phyloP scores from a whole-genome alignment of 2,888 invertebrate species.

The Venustoraphidia nigricollis region DNA sequence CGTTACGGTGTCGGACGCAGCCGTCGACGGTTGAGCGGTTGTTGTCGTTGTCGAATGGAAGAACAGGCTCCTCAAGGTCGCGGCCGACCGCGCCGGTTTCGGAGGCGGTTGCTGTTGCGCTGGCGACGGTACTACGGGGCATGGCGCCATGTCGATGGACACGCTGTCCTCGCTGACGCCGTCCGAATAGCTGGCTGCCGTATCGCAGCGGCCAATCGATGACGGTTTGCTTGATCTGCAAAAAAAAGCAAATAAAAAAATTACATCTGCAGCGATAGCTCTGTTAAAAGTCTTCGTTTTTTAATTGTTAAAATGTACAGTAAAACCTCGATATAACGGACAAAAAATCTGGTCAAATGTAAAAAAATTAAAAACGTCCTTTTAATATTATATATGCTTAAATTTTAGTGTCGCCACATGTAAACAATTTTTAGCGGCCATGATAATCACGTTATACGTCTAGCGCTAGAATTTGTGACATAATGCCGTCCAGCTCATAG shows the following conservation, averaged over 20 bases:
- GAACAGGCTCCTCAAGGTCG: slow-evolving; percentile 34
- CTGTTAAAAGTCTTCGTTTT: no score
- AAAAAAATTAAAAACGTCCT: no score
- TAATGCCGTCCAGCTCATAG: no score
- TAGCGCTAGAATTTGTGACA: no score
- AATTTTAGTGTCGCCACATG: no score
- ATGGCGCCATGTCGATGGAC: slow-evolving; percentile 22
- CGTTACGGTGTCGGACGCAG: not conserved
- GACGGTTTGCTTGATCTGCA: not conserved
- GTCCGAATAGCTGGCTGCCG: slow-evolving; percentile 19
- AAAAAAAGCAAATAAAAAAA: slow-evolving; percentile 7
- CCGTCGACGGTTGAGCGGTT: slow-evolving; percentile 5
- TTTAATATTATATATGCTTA: no score
- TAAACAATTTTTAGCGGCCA: no score
- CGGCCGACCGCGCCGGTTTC: slow-evolving; percentile 29
- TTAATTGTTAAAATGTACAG: no score
- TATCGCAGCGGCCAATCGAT: slow-evolving; percentile 12
- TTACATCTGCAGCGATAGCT: not conserved
- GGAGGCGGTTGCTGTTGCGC: slow-evolving; percentile 19
- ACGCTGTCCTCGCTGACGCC: slow-evolving; percentile 26
- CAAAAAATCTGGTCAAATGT: no score
- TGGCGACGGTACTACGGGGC: slow-evolving; percentile 12
- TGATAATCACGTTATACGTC: no score
- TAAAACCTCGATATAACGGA: no score
- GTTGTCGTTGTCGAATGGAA: slow-evolving; percentile 25